phyloP scores from a whole-genome alignment of 1,140 invertebrate species.

The Trichoplusia ni region DNA sequence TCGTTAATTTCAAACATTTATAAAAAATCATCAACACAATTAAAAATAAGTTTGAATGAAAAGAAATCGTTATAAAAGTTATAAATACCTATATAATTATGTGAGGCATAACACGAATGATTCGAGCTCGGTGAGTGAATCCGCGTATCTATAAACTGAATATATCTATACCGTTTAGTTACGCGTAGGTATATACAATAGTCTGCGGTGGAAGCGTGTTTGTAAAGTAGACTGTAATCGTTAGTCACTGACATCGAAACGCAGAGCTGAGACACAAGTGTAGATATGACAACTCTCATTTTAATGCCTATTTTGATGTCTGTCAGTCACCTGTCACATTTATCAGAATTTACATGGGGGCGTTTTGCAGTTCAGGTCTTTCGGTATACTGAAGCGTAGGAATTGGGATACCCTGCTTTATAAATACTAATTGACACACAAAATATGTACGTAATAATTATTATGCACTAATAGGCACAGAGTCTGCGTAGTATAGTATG shows the following conservation, averaged over 20 bases:
- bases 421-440: no score
- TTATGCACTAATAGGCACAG: no score
- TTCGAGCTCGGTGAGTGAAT: slow-evolving; percentile 15
- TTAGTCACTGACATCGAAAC: slow-evolving; percentile 66
- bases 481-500: no score
- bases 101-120: slow-evolving; percentile 3
- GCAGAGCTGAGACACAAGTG: slow-evolving; percentile 55
- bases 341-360: no score
- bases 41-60: background rate
- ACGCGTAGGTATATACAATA: slow-evolving; percentile 9
- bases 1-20: no score
- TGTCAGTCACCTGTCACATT: no score
- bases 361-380: no score
- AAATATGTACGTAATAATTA: no score
- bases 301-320: no score
- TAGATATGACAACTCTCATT: slow-evolving; percentile 60
- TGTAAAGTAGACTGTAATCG: slow-evolving; percentile 60
- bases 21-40: no score
- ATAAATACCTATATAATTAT: slow-evolving; percentile 21
- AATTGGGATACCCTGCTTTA: no score
- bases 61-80: slow-evolving; percentile 1
- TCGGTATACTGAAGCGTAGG: no score
- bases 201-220: slow-evolving; percentile 46
- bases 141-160: slow-evolving; percentile 16
- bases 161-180: background rate